These are phyloP conservation scores for Microtus pennsylvanicus DNA, from an alignment of 2,113 vertebrate genomes.

Conservation along the genomic window DNA sequence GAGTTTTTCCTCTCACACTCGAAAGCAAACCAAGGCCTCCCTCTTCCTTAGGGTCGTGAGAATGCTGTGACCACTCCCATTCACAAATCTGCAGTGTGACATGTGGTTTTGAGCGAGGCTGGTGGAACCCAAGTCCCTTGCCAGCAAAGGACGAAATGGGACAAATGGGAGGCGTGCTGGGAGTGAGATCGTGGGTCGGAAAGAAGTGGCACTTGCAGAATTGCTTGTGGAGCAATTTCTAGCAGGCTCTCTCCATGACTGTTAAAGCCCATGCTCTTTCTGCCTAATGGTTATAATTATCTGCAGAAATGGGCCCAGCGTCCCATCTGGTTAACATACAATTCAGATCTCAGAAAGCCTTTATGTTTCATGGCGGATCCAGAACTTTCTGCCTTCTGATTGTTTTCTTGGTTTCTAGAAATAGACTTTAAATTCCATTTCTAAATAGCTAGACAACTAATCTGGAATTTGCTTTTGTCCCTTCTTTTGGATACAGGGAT, in stretches of 20 bases:
- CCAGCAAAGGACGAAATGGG: neutral
- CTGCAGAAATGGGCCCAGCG: neutral
- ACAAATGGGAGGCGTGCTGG: rapidly evolving
- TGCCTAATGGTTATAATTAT: neutral
- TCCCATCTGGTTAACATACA: neutral
- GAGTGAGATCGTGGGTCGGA: rapidly evolving
- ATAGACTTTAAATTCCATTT: neutral
- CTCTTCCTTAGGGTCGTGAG: neutral
- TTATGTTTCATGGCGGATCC: neutral
- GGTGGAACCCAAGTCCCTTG: rapidly evolving
- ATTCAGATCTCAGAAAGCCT: neutral
- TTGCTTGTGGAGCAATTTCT: neutral
- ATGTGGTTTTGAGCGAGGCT: neutral
- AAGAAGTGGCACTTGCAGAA: rapidly evolving
- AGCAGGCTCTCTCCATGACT: neutral
- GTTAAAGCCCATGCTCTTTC: neutral
- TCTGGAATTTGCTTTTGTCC: neutral
- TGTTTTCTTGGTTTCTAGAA: neutral
- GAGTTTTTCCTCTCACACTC: neutral
- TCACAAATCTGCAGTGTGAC: rapidly evolving
- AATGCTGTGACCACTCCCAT: rapidly evolving
- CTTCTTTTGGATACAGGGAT: neutral
- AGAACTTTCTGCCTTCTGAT: neutral
- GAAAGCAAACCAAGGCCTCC: neutral
- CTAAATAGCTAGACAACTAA: neutral